Evolutionary conservation across 2,888 invertebrate species (phyloP).

Genomic region (Agrypnus murinus): DNA sequence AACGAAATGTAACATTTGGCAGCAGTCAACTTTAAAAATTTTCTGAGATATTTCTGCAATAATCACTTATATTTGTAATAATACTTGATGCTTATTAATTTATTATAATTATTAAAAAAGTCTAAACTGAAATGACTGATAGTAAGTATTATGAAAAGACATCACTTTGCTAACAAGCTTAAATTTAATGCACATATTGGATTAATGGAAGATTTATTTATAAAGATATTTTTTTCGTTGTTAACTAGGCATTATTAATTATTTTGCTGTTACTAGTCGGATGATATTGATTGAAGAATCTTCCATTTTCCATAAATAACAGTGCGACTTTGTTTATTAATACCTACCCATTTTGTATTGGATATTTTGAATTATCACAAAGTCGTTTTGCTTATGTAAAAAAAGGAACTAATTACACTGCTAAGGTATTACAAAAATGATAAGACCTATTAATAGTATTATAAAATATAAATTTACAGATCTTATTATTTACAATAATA

Average conservation of each 20-base stretch:
- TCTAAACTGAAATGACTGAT: neutral
- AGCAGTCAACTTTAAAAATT: conserved; percentile 30
- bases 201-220: too few species aligned
- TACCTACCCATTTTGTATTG: too few species aligned
- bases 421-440: conserved; percentile 50
- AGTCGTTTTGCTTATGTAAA: conserved; percentile 17
- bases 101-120: conserved; percentile 10
- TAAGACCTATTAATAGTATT: conserved; percentile 39
- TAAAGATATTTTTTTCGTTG: too few species aligned
- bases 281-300: too few species aligned
- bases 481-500: conserved; percentile 53
- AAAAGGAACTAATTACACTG: conserved; percentile 46
- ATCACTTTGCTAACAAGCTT: conserved; percentile 36
- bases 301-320: too few species aligned
- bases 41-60: conserved; percentile 9
- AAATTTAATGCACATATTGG: too few species aligned
- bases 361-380: too few species aligned
- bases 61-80: conserved; percentile 32
- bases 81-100: conserved; percentile 35
- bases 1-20: conserved; percentile 43
- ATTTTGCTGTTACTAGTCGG: too few species aligned
- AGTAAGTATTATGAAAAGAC: neutral
- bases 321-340: too few species aligned
- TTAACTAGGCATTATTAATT: too few species aligned
- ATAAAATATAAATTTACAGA: conserved; percentile 48